Conservation (phyloP, 2,888 invertebrate species). For the Andrena trimmerana region DNA sequence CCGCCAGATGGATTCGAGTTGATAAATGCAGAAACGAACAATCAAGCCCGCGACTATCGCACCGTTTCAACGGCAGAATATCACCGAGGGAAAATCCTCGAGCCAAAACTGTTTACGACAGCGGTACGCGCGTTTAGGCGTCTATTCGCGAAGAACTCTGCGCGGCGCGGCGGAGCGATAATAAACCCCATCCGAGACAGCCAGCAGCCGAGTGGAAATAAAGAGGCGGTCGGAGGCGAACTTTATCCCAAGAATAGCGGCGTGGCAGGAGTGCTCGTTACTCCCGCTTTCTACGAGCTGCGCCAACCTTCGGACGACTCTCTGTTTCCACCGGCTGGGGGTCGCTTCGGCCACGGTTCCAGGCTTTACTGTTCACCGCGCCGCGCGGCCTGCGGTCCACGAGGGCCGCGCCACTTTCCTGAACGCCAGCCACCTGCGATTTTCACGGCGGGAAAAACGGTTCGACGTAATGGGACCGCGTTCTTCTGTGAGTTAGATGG, state of each 20-base stretch:
- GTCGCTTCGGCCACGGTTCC: slow-evolving; percentile 27
- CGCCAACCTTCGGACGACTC: not conserved
- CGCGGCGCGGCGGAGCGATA: slow-evolving; percentile 39
- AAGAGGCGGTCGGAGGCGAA: slow-evolving; percentile 60
- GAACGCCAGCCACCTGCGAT: slow-evolving; percentile 28
- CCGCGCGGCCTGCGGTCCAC: not conserved
- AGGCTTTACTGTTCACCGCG: slow-evolving; percentile 30
- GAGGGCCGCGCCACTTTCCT: not conserved
- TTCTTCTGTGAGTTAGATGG: slow-evolving; percentile 35
- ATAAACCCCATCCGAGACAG: slow-evolving; percentile 63
- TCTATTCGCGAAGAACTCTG: slow-evolving; percentile 49
- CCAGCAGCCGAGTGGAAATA: slow-evolving; percentile 67
- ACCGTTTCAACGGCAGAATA: slow-evolving; percentile 17
- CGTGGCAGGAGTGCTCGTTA: slow-evolving; percentile 63
- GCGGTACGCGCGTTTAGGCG: slow-evolving; percentile 40
- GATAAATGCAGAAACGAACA: slow-evolving; percentile 1
- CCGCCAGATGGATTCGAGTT: not conserved
- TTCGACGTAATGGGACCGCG: slow-evolving; percentile 13
- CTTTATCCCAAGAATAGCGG: slow-evolving; percentile 61
- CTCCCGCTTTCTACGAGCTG: slow-evolving; percentile 56
- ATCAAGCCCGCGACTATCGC: slow-evolving; percentile 19
- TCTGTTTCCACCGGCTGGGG: not conserved
- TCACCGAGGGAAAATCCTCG: not conserved
- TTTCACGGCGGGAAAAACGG: slow-evolving; percentile 7
- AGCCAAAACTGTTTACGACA: slow-evolving; percentile 51